phyloP scores from a whole-genome alignment of 2,888 invertebrate genomes.

The Mythimna lalbum region DNA sequence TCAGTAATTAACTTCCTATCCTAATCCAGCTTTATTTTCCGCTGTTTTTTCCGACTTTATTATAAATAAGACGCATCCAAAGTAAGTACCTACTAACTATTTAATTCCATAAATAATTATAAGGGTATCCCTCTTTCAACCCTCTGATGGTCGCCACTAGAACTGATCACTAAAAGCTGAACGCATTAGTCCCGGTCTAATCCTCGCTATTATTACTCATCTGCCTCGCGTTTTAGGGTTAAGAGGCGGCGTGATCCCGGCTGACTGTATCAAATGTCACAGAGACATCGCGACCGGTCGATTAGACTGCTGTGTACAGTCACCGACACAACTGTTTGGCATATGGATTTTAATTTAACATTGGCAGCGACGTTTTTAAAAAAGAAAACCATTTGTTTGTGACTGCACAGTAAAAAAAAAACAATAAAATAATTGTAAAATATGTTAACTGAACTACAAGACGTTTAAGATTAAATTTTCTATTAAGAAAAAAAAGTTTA shows the following conservation, averaged over 20 bases:
- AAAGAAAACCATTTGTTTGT: too few species aligned
- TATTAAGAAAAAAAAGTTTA: too few species aligned
- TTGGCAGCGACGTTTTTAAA: too few species aligned
- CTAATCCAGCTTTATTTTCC: too few species aligned
- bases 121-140: constrained; percentile 19
- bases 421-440: too few species aligned
- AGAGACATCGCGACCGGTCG: constrained; percentile 75
- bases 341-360: too few species aligned
- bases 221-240: constrained; percentile 83
- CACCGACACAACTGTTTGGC: constrained; percentile 26
- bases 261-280: constrained; percentile 87
- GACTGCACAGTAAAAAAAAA: too few species aligned
- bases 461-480: too few species aligned
- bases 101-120: constrained; percentile 7
- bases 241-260: constrained; percentile 80
- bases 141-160: constrained; percentile 31
- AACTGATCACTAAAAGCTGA: constrained; percentile 61
- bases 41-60: too few species aligned
- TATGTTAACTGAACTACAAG: too few species aligned
- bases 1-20: too few species aligned
- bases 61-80: neutral
- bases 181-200: constrained; percentile 71
- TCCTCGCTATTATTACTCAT: constrained; percentile 85
- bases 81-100: neutral
- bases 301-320: constrained; percentile 71